Conservation (phyloP, 2,113 vertebrate species). For the Albula goreensis region DNA sequence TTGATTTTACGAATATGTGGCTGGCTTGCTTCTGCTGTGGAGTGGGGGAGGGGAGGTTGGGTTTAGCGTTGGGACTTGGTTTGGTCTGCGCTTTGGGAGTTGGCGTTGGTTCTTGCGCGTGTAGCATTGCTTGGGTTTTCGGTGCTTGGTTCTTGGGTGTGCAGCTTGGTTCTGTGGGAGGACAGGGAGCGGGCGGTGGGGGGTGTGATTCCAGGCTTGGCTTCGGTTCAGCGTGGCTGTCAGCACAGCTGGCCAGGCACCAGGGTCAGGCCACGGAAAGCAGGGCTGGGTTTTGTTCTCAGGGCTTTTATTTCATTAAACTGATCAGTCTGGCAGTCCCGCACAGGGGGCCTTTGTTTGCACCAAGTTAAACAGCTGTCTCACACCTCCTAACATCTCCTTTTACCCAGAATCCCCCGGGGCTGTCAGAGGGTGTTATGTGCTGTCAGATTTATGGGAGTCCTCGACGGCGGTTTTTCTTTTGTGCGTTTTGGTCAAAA, state of each 20-base stretch:
- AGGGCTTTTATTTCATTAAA: conserved; percentile 5
- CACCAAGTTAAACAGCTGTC: neutral
- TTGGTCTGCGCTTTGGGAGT: too few species aligned
- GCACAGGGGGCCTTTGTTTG: conserved; percentile 1
- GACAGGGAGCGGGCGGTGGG: neutral
- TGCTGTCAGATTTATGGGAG: conserved; percentile 3
- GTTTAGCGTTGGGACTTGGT: too few species aligned
- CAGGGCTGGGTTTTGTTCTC: neutral
- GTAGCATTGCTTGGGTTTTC: too few species aligned
- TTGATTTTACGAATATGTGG: neutral
- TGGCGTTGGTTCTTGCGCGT: too few species aligned
- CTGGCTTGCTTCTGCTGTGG: too few species aligned
- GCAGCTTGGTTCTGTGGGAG: neutral
- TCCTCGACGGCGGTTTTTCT: neutral
- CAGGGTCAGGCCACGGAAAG: neutral
- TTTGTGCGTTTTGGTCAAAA: neutral
- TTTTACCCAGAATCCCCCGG: neutral
- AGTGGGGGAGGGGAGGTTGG: too few species aligned
- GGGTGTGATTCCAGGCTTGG: neutral
- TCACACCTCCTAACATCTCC: neutral
- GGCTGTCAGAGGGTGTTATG: conserved; percentile 5
- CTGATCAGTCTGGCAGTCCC: conserved; percentile 8
- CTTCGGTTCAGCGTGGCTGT: neutral
- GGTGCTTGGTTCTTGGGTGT: neutral
- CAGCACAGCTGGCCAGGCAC: neutral